These are phyloP conservation scores for Leptestheria dahalacensis DNA, from an alignment of 1,140 invertebrate genomes.

Conservation along the genomic window DNA sequence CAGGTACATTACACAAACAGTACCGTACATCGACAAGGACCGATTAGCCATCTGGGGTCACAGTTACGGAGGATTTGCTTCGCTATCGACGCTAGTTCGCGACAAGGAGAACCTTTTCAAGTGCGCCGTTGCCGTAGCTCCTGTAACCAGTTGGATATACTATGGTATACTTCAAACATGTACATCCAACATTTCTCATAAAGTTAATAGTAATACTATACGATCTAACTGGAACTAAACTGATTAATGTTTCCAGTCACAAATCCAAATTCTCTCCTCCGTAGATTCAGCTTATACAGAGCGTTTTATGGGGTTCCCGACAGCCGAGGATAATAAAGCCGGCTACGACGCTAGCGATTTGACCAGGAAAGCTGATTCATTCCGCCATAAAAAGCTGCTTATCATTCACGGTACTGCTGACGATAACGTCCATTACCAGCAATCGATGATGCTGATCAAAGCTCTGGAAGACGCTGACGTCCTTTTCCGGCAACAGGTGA, in stretches of 20 bases:
- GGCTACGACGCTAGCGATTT: slow-evolving; percentile 61
- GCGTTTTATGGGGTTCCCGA: slow-evolving; percentile 77
- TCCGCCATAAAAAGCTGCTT: slow-evolving; percentile 56
- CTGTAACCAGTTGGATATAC: slow-evolving; percentile 83
- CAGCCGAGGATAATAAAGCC: slow-evolving; percentile 46
- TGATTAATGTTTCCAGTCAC: neutral
- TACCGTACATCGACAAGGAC: slow-evolving; percentile 48
- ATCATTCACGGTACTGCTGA: slow-evolving; percentile 78
- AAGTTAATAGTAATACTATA: neutral
- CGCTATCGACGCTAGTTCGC: slow-evolving; percentile 53
- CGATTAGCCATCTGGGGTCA: slow-evolving; percentile 75
- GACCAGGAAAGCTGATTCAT: slow-evolving; percentile 45
- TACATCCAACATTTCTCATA: too few relatives aligned
- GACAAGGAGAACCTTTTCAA: slow-evolving; percentile 55
- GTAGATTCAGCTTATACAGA: slow-evolving; percentile 93
- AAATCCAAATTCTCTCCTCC: slow-evolving; percentile 20
- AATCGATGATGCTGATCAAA: slow-evolving; percentile 71
- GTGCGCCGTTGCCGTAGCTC: slow-evolving; percentile 81
- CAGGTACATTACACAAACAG: slow-evolving; percentile 41
- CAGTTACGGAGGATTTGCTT: slow-evolving; percentile 77
- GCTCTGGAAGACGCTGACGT: slow-evolving; percentile 63
- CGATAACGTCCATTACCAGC: slow-evolving; percentile 91
- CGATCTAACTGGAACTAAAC: neutral
- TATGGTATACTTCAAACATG: slow-evolving; percentile 47
- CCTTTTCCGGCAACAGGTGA: slow-evolving; percentile 73